Percentiles rank a stretch among this genome's conserved stretches.
phyloP scores from a whole-genome alignment of 2,113 vertebrate genomes.

The Microcebus jonahi region DNA sequence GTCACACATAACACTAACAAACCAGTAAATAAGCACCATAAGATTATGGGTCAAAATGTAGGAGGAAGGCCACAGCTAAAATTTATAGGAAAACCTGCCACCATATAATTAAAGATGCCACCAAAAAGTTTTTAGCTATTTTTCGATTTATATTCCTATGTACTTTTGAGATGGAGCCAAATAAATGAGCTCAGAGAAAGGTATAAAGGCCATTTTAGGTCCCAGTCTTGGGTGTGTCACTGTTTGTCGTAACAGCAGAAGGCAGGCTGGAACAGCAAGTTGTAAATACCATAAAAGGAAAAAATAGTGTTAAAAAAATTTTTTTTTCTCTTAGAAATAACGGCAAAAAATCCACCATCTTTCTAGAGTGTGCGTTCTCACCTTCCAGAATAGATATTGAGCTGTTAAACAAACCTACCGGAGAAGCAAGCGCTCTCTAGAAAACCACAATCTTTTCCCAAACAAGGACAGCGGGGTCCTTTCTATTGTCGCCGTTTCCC shows the following conservation, averaged over 20 bases:
- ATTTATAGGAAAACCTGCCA: neutral
- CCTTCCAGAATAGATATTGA: slow-evolving; percentile 3
- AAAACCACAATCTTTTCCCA: slow-evolving; percentile 44
- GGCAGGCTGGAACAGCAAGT: neutral
- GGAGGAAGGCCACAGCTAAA: neutral
- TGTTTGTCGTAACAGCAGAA: neutral
- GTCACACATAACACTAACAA: neutral
- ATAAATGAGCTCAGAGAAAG: neutral
- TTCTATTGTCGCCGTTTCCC: neutral
- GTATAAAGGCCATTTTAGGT: slow-evolving; percentile 31
- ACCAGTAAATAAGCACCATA: neutral
- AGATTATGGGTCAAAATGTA: neutral
- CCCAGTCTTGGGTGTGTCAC: neutral
- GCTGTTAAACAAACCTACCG: neutral
- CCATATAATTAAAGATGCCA: neutral
- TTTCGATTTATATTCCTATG: neutral
- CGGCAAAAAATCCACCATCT: neutral
- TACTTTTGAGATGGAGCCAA: neutral
- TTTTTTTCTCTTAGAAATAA: neutral
- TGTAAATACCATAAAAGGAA: neutral
- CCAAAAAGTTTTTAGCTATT: neutral
- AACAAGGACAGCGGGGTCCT: neutral
- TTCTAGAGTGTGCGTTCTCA: neutral
- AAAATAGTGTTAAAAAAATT: neutral
- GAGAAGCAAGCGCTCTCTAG: slow-evolving; percentile 34